Percentiles rank a stretch among this genome's conserved stretches.
These are phyloP conservation scores for Choloepus hoffmanni DNA, from an alignment of 2,113 vertebrate genomes.

Conservation along the genomic window DNA sequence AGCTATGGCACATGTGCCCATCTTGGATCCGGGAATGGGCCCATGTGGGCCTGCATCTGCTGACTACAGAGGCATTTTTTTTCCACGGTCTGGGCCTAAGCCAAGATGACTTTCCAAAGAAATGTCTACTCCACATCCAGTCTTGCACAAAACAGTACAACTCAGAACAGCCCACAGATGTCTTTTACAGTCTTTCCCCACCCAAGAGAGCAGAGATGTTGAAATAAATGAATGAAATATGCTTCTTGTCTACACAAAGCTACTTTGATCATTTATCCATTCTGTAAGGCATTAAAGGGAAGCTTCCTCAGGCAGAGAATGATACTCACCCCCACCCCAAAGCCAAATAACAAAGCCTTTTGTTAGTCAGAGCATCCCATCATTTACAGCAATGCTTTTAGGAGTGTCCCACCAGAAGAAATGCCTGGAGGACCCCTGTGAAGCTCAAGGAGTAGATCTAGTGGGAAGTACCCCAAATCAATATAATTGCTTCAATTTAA, in stretches of 20 bases:
- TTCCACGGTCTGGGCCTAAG: conserved; percentile 46
- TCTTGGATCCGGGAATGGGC: neutral
- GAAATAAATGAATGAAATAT: conserved; percentile 76
- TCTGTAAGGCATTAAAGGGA: conserved; percentile 65
- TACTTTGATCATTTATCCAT: conserved; percentile 69
- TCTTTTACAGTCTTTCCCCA: conserved; percentile 66
- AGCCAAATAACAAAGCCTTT: conserved; percentile 47
- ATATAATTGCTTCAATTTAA: conserved; percentile 4
- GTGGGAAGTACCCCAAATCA: neutral
- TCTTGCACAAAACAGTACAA: conserved; percentile 62
- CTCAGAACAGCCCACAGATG: conserved; percentile 52
- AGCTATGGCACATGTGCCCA: neutral
- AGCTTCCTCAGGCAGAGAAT: conserved; percentile 43
- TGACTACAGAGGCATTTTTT: conserved; percentile 5
- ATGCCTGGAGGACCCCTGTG: neutral
- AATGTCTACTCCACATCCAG: conserved; percentile 43
- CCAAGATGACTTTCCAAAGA: conserved; percentile 73
- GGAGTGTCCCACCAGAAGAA: neutral
- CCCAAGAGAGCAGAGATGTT: conserved; percentile 73
- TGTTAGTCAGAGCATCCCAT: neutral
- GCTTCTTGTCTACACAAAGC: conserved; percentile 54
- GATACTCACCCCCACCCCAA: neutral
- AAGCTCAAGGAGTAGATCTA: neutral
- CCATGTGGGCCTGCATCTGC: neutral
- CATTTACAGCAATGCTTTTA: neutral